Percentiles rank a stretch among this genome's conserved stretches.
phyloP scores from a whole-genome alignment of 2,888 invertebrate genomes.

The Conomelus anceps region DNA sequence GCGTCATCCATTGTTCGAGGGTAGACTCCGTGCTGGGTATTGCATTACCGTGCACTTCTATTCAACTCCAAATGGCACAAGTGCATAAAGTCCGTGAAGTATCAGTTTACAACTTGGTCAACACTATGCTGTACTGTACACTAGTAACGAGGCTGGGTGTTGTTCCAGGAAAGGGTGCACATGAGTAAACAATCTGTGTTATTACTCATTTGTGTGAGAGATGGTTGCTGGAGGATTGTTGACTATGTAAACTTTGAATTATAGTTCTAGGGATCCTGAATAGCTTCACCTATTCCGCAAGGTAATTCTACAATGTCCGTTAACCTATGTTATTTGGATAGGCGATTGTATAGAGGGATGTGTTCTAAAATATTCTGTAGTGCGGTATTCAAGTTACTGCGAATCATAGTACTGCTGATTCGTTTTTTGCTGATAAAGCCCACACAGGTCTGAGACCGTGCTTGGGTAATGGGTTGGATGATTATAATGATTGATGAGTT shows the following conservation, averaged over 20 bases:
- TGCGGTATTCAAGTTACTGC: too few relatives aligned
- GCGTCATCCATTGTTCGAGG: background rate
- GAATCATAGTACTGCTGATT: too few relatives aligned
- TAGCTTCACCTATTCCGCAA: too few relatives aligned
- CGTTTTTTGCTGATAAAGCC: too few relatives aligned
- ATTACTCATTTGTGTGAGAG: background rate
- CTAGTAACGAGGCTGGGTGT: background rate
- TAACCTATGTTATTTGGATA: too few relatives aligned
- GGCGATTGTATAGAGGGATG: too few relatives aligned
- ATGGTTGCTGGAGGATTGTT: background rate
- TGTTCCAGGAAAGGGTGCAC: background rate
- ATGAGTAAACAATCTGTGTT: background rate
- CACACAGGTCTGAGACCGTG: too few relatives aligned
- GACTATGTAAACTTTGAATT: background rate
- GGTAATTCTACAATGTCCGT: too few relatives aligned
- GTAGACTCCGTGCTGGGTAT: background rate
- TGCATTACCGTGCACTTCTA: background rate
- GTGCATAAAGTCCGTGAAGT: background rate
- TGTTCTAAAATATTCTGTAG: too few relatives aligned
- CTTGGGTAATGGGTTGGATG: too few relatives aligned
- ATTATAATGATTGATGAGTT: too few relatives aligned
- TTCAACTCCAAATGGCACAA: background rate
- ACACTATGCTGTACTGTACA: too few relatives aligned
- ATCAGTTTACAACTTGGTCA: background rate
- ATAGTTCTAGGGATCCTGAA: background rate